Base-by-base conservation (phyloP, 2,797 vertebrate genomes). In the Ara ararauna region DNA sequence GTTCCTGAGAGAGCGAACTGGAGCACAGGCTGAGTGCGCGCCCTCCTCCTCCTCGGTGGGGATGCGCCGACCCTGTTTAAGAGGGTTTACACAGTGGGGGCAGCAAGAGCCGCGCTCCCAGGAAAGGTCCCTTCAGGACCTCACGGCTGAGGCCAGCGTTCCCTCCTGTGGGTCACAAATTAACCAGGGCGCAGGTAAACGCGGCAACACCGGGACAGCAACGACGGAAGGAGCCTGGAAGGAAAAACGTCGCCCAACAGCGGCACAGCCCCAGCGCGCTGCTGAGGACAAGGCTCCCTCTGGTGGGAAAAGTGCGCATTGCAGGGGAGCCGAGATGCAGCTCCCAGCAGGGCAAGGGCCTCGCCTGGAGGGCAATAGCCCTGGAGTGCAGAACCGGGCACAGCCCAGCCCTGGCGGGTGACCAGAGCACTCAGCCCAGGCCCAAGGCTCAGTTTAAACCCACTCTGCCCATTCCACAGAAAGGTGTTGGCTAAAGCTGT, bases 1-100 rank as follows among this genome's bases (percentile, higher is more conserved):
- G 0, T 0, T 27, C 7, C 5, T 0, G 11, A 24, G 27, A 2
- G 10, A 7, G 15, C 7, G 14, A 65, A 27, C 1, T 0, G 6
- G 74, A 66, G 90, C 71, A n/a, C 13, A 23, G 66, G 7, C 13
- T 0, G 27, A 7, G 66, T 8, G 7, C 2, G 32, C 74, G 13
- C 29, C 34, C 32, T 23, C 50, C 74, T 45, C 15, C 62, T 22
- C 38, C 73, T 27, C 19, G 5, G 1, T 0, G 19, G 85, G 0
- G 1, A 10, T 1, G 21, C 0, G 26, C 71, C 50, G 14, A 6
- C 27, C 51, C 81, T 4, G 2, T 4, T 1, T 20, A 19, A 23
- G 13, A 4, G 58, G 48, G 34, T 8, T 18, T 15, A 3, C 18
- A 9, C 56, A 2, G 78, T 0, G 6, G 18, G 2, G 0, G 54